A percentile compares a stretch with the other conserved stretches of the same genome.
These are phyloP conservation scores for Prunella fulvescens DNA, from an alignment of 2,113 vertebrate genomes.

Conservation along the genomic window DNA sequence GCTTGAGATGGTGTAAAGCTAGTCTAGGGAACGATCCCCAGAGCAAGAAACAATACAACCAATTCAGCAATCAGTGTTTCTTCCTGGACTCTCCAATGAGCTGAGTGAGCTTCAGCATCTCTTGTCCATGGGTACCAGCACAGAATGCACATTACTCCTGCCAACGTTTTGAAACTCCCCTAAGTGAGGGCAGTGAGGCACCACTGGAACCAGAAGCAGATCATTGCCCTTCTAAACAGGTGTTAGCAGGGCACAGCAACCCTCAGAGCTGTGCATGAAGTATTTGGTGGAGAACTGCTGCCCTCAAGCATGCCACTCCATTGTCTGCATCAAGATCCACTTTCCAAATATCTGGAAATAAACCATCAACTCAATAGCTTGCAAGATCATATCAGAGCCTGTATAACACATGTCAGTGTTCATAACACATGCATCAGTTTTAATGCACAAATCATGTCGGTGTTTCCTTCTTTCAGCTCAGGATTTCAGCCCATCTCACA, in stretches of 20 bases:
- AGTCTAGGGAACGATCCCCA: not conserved
- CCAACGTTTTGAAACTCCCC: not conserved
- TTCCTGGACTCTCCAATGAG: not conserved
- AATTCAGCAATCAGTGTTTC: not conserved
- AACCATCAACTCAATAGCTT: not conserved
- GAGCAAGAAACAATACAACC: not conserved
- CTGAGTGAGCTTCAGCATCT: not conserved
- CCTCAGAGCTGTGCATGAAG: not conserved
- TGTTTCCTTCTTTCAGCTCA: not conserved
- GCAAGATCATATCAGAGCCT: not conserved
- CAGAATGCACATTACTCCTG: not conserved
- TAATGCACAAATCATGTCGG: not conserved
- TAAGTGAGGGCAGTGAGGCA: not conserved
- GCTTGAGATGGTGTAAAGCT: not conserved
- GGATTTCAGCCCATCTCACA: not conserved
- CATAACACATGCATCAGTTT: not conserved
- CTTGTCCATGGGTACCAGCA: not conserved
- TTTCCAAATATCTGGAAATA: not conserved
- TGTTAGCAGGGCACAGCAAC: not conserved
- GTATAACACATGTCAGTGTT: not conserved
- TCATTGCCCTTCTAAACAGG: not conserved
- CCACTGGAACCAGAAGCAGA: not conserved
- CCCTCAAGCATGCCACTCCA: not conserved
- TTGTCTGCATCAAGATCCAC: not conserved
- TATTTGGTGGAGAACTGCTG: not conserved